Base-by-base conservation (phyloP, 2,797 vertebrate species). In the Orestias chungarensis region DNA sequence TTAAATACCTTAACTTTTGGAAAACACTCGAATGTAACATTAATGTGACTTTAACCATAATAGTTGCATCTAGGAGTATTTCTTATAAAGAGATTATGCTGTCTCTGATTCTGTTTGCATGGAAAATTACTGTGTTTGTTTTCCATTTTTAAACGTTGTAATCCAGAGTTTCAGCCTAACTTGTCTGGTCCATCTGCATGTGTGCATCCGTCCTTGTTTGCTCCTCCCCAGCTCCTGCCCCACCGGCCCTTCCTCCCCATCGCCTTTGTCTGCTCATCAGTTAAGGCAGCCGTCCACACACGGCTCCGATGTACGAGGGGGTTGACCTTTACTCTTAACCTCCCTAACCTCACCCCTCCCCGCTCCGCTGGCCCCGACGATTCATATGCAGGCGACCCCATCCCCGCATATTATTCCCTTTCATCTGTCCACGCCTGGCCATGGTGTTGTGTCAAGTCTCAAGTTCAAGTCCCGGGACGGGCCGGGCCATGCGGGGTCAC, bases 401-500 rank as follows among this genome's bases (percentile, higher is more conserved):
- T 68, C 91, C 64, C 82, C 79, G 52, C 80, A 86, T 79, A 86
- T 91, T 93, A 89, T 89, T 87, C 76, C 73, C 82, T 86, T 88
- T 92, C 90, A 91, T 89, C 91, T 85, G 87, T 88, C 90, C 87
- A 81, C 73, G 81, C 71, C 87, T 86, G 87, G 83, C 83, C 87
- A 49, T 86, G 86, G 88, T 88, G 92, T 88, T 86, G 87, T 88
- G 83, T 87, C 83, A 90, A 46, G 91, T 94, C 94, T 94, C 93
- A 95, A 95, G 94, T 95, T 95, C 94, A 95, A 94, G 93, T 93
- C 92, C 85, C 70, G 71, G 78, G 86, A 80, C 73, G 14, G 74
- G 76, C 71, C 68, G 23, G 76, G 74, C 61, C 78, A 69, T 82
- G 78, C 78, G 4, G 81, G 83, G 74, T 79, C 87, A 66, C 40